A percentile compares a stretch with the other conserved stretches of the same genome.
Evolutionary conservation across 2,113 vertebrate species (phyloP).

Genomic region (Epinephelus moara): DNA sequence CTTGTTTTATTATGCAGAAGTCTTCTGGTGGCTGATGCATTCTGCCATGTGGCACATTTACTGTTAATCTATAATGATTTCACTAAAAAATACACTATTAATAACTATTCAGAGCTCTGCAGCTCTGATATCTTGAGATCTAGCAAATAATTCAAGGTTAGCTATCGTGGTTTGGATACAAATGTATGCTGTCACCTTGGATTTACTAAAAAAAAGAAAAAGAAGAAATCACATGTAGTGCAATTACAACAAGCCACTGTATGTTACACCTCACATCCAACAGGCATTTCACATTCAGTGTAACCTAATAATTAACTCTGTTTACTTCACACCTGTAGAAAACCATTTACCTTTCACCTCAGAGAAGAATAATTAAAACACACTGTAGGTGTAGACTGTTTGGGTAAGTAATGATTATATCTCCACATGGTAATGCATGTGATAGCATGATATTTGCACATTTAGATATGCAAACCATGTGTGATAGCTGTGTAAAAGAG

Average conservation of each 20-base stretch:
- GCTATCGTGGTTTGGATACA: not conserved
- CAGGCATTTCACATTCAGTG: not conserved
- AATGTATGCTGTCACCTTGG: not conserved
- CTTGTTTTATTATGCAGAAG: conserved; percentile 4
- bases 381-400: conserved; percentile 13
- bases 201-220: not conserved
- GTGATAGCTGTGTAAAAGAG: not conserved
- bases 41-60: conserved; percentile 27
- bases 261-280: not conserved
- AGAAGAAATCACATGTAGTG: not conserved
- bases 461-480: not conserved
- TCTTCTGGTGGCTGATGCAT: conserved; percentile 19
- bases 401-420: conserved; percentile 7
- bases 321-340: not conserved
- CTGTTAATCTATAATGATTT: conserved; percentile 23
- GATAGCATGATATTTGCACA: not conserved
- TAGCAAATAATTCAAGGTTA: not conserved
- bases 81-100: not conserved
- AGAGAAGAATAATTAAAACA: conserved; percentile 34
- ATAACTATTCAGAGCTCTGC: not conserved
- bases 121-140: not conserved
- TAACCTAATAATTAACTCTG: not conserved
- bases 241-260: not conserved
- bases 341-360: conserved; percentile 8
- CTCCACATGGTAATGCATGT: not conserved